Conservation (phyloP, 2,888 invertebrate genomes). For the Agrotis exclamationis region DNA sequence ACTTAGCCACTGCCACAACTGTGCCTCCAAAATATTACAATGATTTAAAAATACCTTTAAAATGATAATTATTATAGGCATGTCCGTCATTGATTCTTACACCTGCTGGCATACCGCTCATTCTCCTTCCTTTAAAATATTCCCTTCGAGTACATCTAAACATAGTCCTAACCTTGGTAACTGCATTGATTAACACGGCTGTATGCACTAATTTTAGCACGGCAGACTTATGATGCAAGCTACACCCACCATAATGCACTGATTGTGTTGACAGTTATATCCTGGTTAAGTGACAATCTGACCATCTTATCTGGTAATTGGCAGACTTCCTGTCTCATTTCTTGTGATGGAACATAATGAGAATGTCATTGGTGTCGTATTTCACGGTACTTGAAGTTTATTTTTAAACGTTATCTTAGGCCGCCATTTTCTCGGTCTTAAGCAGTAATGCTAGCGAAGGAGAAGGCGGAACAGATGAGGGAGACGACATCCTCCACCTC, state of each 20-base stretch:
- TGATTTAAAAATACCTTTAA: too few relatives aligned
- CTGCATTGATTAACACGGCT: slow-evolving; percentile 38
- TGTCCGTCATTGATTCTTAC: neutral
- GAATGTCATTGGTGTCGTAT: neutral
- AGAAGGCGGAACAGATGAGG: too few relatives aligned
- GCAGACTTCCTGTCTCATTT: slow-evolving; percentile 30
- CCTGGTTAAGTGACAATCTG: slow-evolving; percentile 35
- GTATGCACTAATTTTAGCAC: slow-evolving; percentile 50
- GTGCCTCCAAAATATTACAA: too few relatives aligned
- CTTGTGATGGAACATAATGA: slow-evolving; percentile 7
- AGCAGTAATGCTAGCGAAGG: too few relatives aligned
- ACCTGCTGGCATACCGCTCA: neutral
- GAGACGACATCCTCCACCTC: too few relatives aligned
- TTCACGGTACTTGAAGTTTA: slow-evolving; percentile 1
- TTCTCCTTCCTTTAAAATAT: neutral
- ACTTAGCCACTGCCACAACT: too few relatives aligned
- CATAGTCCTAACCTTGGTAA: neutral
- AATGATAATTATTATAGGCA: too few relatives aligned
- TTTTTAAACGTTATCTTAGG: neutral
- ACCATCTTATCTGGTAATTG: slow-evolving; percentile 37
- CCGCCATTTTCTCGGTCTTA: too few relatives aligned
- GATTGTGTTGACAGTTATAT: neutral
- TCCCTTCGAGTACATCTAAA: neutral
- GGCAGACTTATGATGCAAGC: slow-evolving; percentile 35
- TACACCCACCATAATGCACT: slow-evolving; percentile 54